Evolutionary conservation across 2,888 invertebrate species (phyloP).

Genomic region (Ceriagrion tenellum): DNA sequence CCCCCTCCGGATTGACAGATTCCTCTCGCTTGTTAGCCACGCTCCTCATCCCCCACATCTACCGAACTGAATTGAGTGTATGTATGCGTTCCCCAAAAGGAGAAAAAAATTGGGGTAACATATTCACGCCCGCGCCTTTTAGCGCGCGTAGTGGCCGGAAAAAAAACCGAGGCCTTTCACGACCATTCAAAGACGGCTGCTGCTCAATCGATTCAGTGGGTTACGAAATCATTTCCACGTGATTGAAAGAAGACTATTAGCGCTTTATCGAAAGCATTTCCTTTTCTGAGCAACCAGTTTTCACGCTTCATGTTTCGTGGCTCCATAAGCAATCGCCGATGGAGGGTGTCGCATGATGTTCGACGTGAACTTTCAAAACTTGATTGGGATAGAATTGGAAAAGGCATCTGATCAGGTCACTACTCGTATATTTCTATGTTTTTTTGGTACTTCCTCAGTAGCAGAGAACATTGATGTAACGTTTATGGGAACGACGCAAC

Average conservation of each 20-base stretch:
- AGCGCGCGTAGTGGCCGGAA: neutral
- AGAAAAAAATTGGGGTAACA: neutral
- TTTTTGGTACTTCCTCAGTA: too few relatives aligned
- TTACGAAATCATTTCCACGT: neutral
- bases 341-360: neutral
- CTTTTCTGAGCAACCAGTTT: neutral
- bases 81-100: neutral
- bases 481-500: too few relatives aligned
- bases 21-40: neutral
- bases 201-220: neutral
- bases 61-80: neutral
- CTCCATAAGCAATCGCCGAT: neutral
- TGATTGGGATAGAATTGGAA: too few relatives aligned
- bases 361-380: too few relatives aligned
- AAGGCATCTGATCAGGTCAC: too few relatives aligned
- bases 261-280: neutral
- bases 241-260: slow-evolving; percentile 18
- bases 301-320: neutral
- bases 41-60: neutral
- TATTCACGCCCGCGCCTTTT: neutral
- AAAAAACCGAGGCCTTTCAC: slow-evolving; percentile 17
- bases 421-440: too few relatives aligned
- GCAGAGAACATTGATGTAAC: too few relatives aligned
- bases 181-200: neutral
- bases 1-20: neutral